Conservation (phyloP, 1,140 invertebrate genomes). For the Drosophila ohnishii region DNA sequence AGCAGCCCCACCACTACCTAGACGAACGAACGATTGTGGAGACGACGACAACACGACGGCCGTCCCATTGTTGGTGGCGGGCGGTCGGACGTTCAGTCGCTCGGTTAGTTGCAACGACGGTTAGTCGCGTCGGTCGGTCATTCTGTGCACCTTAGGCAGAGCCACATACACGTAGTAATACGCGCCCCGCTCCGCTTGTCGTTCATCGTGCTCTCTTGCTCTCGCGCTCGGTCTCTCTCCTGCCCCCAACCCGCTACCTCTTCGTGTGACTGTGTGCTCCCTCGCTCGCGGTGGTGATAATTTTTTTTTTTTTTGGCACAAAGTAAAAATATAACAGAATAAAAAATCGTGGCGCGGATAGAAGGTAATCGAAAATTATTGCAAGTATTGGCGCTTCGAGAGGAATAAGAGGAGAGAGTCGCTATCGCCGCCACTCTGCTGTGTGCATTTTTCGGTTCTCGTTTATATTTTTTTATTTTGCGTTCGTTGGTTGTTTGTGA, state of each 20-base stretch:
- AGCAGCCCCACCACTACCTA: constrained; percentile 20
- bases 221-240: constrained; percentile 1
- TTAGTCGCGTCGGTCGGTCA: constrained; percentile 22
- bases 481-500: constrained; percentile 9
- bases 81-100: constrained; percentile 9
- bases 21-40: constrained; percentile 34
- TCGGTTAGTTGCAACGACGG: constrained; percentile 6
- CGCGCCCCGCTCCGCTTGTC: constrained; percentile 21
- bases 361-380: constrained; percentile 52
- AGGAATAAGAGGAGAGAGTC: constrained; percentile 9
- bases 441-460: constrained; percentile 19
- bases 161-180: constrained; percentile 44
- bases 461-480: constrained; percentile 26
- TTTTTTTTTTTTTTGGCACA: constrained; percentile 78
- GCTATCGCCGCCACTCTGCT: neutral
- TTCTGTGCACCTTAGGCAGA: constrained; percentile 46
- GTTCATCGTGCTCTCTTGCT: constrained; percentile 39
- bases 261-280: constrained; percentile 46
- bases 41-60: constrained; percentile 43
- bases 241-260: constrained; percentile 1
- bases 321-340: constrained; percentile 81
- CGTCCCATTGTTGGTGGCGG: constrained; percentile 17
- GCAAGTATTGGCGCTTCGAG: constrained; percentile 42
- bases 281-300: constrained; percentile 70
- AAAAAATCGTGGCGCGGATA: constrained; percentile 64